These are phyloP conservation scores for Pelvicachromis taeniatus DNA, from an alignment of 2,113 vertebrate species.

Conservation along the genomic window DNA sequence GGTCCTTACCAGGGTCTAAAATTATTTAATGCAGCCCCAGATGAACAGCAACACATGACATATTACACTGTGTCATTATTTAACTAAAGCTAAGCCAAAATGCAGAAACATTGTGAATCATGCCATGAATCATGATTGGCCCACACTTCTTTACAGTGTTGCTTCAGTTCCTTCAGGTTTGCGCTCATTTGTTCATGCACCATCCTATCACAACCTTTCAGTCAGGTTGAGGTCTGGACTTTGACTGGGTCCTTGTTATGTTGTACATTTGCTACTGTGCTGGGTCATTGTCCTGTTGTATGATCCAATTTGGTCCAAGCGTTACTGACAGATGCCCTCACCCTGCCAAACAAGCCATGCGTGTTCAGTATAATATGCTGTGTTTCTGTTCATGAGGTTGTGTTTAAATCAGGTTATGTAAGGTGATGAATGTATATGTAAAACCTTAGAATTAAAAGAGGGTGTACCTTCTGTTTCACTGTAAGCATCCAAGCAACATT, in stretches of 20 bases:
- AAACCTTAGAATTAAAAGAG: background rate
- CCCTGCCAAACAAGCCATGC: background rate
- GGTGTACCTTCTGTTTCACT: background rate
- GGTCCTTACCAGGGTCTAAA: background rate
- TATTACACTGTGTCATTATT: background rate
- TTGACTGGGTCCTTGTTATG: background rate
- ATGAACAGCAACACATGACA: background rate
- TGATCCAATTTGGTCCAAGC: background rate
- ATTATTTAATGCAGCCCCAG: background rate
- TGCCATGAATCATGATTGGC: background rate
- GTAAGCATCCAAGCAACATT: background rate
- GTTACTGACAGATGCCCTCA: background rate
- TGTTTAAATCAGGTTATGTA: background rate
- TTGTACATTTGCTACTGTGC: background rate
- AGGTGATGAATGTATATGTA: background rate
- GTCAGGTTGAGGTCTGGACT: background rate
- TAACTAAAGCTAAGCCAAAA: too few relatives aligned
- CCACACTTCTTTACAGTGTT: background rate
- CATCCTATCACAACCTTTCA: background rate
- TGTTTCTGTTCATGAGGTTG: background rate
- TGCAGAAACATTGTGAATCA: background rate
- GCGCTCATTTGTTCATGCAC: background rate
- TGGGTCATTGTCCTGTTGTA: background rate
- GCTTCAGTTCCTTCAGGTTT: background rate
- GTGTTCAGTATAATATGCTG: background rate